Evolutionary conservation across 2,113 vertebrate genomes (phyloP).

Genomic region (Lepisosteus oculatus): DNA sequence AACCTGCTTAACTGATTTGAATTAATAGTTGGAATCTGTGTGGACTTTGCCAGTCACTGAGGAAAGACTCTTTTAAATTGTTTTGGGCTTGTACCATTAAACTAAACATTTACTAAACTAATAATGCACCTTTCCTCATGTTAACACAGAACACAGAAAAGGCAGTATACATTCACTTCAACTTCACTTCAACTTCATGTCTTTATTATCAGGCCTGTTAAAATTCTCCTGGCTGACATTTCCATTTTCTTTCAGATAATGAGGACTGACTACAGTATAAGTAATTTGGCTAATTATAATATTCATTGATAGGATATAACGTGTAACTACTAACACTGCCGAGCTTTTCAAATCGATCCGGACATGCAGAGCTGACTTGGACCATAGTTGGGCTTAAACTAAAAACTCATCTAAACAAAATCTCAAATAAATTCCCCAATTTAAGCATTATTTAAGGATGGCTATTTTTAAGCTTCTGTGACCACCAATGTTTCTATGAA

Average conservation of each 20-base stretch:
- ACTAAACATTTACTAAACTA: too few species aligned
- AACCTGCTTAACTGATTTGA: not conserved
- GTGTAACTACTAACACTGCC: not conserved
- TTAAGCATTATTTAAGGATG: too few species aligned
- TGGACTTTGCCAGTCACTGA: not conserved
- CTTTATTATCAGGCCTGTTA: not conserved
- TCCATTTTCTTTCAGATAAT: not conserved
- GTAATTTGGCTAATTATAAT: not conserved
- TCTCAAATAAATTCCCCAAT: too few species aligned
- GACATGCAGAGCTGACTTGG: too few species aligned
- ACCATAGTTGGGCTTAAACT: too few species aligned
- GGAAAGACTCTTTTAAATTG: too few species aligned
- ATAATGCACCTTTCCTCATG: not conserved
- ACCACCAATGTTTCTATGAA: too few species aligned
- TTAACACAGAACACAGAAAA: not conserved
- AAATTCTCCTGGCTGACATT: not conserved
- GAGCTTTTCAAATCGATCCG: too few species aligned
- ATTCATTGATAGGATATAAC: not conserved
- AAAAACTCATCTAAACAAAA: too few species aligned
- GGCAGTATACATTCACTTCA: not conserved
- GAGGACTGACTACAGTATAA: not conserved
- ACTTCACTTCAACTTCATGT: conserved; percentile 5
- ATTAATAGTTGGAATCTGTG: not conserved
- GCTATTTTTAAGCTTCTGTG: too few species aligned
- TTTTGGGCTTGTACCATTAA: too few species aligned